Base-by-base conservation (phyloP, 2,888 invertebrate species). In the Diadromus collaris region DNA sequence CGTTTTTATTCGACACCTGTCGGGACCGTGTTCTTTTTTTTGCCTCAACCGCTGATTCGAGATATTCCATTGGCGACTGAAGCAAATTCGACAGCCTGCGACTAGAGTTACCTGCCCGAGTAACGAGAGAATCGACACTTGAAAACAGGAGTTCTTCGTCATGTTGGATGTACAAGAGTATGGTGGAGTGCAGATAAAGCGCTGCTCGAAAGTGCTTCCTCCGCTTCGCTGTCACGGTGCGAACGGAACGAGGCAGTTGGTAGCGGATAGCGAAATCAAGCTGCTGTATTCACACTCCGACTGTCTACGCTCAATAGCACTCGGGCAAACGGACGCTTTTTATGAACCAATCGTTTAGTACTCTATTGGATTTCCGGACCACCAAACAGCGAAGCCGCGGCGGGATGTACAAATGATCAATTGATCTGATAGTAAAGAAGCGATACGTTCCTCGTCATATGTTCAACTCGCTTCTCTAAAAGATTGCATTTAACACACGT, bases 401-500 rank as follows among this genome's bases (percentile, higher is more conserved):
- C 16, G 5, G 38, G 16, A 41, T 41, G 6, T 16, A 16, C 38
- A 41, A 16, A 41, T 41, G 38, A 41, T 41, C 38, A 16, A 4
- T 4, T 41, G 13, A 41, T 41, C 38, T 13, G 38, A 16, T 41
- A 3, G 34, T 10, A 16, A 13, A 16, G 38, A 2, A 41, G 16
- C 38, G 38, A 34, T 41, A n/a, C 9, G 41, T 41, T 56, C 56
- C 6, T n/a, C 19, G 27, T 56, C 41, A 54, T 68, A 27, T 38
- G 54, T 32, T 44, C 64, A 48, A 16, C 34, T 6, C 24, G 24
- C 19, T 9, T 29, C 5, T 64, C 34, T 51, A 16, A 60, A 68
- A 48, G 46, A 65, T 79, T 76, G 65, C 67, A 73, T 76, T 38
- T 61, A 46, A 76, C 72, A 72, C n/a, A n/a, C n/a, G n/a, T n/a